Base-by-base conservation (phyloP, 1,140 invertebrate genomes). In the Ceratina calcarata region DNA sequence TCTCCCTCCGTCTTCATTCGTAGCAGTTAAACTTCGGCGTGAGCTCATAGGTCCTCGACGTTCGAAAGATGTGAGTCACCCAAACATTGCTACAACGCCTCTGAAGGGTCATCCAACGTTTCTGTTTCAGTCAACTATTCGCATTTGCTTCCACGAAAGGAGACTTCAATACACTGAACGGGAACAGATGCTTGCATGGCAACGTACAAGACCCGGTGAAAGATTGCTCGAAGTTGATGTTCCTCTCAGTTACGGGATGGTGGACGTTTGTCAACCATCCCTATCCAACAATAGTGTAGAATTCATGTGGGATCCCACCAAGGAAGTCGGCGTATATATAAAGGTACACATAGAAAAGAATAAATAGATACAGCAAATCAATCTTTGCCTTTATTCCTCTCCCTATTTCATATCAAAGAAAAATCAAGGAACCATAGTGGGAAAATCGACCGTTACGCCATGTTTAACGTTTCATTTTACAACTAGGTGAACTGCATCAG, bases 261-360 rank as follows among this genome's bases (percentile, higher is more conserved):
- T 96, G 64, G 96, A 98, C 86, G 95, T 98, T 15, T 92, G 94
- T 37, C 96, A 98, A 91, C 96, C 97, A 71, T 93, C 94, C 0
- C 92, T 94, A 3, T 93, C 94, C 6, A 94, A 93, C 69, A 99
- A 99, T 92, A 95, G 95, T 13, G 95, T 97, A 22, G 97, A 98
- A 88, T 98, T 99, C 86, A 95, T 96, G 82, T 99, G 98, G 98
- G 98, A 99, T 93, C 98, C 98, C 0, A 97, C 97, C 2, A 99
- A 99, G 90, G 98, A 99, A 94, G 97, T 98, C 82, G 98, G 98
- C 27, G 96, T 98, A 78, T 98, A 98, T 88, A 96, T 98, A 80
- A 98, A 98, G 94, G 96, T 98, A 91, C 86, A 85, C 15, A 37
- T 2, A 62, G 27, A 10, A 2, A 37, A 49, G 12, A 18, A 67